Percentiles rank a stretch among this genome's conserved stretches.
Evolutionary conservation across 2,888 invertebrate species (phyloP).

Genomic region (Therioaphis trifolii): DNA sequence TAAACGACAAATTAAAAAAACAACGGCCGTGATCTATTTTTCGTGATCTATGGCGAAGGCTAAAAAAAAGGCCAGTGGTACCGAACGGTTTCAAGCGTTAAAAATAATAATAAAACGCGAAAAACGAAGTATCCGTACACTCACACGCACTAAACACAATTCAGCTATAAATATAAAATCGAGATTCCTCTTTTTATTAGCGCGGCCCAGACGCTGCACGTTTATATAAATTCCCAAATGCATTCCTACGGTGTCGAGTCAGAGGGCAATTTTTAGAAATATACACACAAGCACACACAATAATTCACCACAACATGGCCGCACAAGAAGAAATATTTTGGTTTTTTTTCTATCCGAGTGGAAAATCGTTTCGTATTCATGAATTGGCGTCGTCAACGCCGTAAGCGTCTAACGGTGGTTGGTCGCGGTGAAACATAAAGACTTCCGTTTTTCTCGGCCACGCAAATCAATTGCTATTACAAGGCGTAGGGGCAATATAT

Average conservation of each 20-base stretch:
- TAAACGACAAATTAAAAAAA: neutral
- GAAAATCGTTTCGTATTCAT: conserved; percentile 30
- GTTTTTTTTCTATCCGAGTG: neutral
- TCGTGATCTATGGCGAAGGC: conserved; percentile 8
- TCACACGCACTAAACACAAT: neutral
- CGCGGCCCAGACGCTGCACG: conserved; percentile 20
- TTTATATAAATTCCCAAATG: conserved; percentile 37
- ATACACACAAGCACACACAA: neutral
- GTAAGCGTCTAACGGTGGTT: neutral
- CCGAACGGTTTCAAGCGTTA: conserved; percentile 28
- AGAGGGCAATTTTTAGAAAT: conserved; percentile 52
- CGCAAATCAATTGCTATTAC: conserved; percentile 59
- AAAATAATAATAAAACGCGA: conserved; percentile 21
- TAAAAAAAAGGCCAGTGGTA: neutral
- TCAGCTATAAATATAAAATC: conserved; percentile 55
- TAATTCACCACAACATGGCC: neutral
- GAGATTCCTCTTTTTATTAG: conserved; percentile 47
- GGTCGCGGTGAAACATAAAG: conserved; percentile 34
- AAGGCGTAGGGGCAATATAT: neutral
- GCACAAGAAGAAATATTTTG: neutral
- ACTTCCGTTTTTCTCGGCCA: conserved; percentile 6
- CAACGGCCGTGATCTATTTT: conserved; percentile 43
- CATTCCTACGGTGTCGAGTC: conserved; percentile 43
- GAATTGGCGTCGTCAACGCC: neutral
- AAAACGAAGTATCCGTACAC: neutral